phyloP scores from a whole-genome alignment of 92 coral and sea anemone species.

The Phenganax stokvisi region DNA sequence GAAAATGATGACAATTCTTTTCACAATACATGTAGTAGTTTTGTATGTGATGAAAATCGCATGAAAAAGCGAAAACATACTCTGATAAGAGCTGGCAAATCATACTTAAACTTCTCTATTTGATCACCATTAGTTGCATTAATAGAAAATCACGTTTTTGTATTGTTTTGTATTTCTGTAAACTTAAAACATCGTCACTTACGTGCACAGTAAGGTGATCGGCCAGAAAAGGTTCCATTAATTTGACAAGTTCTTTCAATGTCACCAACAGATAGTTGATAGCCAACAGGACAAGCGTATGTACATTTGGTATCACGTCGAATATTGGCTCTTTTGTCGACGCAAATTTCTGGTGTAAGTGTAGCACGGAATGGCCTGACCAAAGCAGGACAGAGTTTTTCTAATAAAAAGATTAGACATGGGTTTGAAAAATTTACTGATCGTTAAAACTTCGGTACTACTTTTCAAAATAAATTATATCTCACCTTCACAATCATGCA shows the following conservation, averaged over 20 bases:
- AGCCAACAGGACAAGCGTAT: conserved; percentile 69
- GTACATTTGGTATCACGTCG: conserved; percentile 67
- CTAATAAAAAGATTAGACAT: conserved; percentile 33
- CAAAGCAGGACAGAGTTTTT: conserved; percentile 81
- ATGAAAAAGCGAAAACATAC: no score
- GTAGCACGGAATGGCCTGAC: conserved; percentile 89
- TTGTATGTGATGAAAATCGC: no score
- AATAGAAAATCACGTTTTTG: no score
- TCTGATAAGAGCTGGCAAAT: no score
- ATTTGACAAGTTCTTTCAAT: conserved; percentile 64
- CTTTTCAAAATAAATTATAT: background rate
- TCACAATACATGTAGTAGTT: no score
- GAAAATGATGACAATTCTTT: no score
- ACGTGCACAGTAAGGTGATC: conserved; percentile 82
- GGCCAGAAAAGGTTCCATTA: conserved; percentile 76
- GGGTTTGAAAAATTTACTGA: background rate
- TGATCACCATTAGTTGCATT: no score
- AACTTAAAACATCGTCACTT: conserved; percentile 12
- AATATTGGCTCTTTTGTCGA: conserved; percentile 70
- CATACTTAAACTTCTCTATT: no score
- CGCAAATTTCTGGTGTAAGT: conserved; percentile 56
- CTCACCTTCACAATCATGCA: conserved; percentile 80
- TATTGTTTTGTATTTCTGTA: no score
- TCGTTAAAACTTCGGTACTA: background rate
- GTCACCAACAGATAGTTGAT: conserved; percentile 65